Evolutionary conservation across 2,113 vertebrate species (phyloP).

Genomic region (Gallinago undulata): DNA sequence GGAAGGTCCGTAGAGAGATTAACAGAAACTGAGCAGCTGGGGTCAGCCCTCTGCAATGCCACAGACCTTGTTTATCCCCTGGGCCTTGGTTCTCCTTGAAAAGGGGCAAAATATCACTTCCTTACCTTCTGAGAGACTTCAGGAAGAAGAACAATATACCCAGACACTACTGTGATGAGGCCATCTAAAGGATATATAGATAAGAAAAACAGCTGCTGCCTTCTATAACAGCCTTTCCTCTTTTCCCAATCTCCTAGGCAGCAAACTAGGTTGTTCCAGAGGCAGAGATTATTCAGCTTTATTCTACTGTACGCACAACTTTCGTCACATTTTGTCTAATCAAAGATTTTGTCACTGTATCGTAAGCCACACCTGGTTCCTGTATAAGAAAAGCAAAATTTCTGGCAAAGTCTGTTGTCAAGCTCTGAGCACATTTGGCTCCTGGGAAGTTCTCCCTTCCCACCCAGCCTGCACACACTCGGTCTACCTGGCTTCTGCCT

Average conservation of each 20-base stretch:
- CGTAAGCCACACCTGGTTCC: constrained; percentile 42
- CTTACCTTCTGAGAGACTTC: neutral
- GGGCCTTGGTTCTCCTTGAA: neutral
- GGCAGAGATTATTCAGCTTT: neutral
- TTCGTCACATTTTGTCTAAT: constrained; percentile 15
- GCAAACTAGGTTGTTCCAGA: neutral
- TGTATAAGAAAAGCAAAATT: constrained; percentile 25
- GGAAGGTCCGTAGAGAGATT: neutral
- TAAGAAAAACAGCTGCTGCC: constrained; percentile 45
- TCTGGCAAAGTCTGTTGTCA: constrained; percentile 17
- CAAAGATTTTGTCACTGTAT: constrained; percentile 45
- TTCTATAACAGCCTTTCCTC: neutral
- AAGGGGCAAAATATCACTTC: neutral
- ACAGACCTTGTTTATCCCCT: neutral
- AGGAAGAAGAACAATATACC: constrained; percentile 17
- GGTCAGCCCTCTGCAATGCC: neutral
- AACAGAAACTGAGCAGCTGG: neutral
- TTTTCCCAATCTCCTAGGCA: constrained; percentile 21
- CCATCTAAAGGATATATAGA: constrained; percentile 4
- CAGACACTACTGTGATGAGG: neutral
- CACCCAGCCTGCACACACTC: neutral
- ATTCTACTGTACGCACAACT: neutral
- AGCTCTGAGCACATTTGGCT: constrained; percentile 5
- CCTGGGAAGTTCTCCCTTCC: neutral
- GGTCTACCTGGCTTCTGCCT: neutral